Evolutionary conservation across 92 coral and sea anemone genomes (phyloP).

Genomic region (Scolanthus callimorphus): DNA sequence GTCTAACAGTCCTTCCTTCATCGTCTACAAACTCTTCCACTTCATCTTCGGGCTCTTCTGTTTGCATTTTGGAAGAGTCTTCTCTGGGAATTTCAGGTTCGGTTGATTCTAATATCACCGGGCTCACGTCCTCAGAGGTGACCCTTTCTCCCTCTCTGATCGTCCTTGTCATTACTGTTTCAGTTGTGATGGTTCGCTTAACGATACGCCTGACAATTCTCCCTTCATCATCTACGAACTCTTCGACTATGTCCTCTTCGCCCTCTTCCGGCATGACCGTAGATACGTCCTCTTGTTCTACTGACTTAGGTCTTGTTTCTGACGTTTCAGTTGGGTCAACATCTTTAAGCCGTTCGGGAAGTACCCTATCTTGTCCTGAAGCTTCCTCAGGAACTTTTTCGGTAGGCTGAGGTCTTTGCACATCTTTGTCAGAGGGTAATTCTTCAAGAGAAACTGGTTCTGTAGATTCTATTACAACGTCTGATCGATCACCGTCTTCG

Average conservation of each 20-base stretch:
- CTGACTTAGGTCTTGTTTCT: constrained; percentile 5
- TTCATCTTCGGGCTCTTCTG: constrained; percentile 22
- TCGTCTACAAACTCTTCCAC: constrained; percentile 62
- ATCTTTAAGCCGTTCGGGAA: constrained; percentile 1
- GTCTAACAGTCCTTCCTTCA: constrained; percentile 57
- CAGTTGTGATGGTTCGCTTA: constrained; percentile 9
- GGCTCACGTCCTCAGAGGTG: not conserved
- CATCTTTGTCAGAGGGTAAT: not conserved
- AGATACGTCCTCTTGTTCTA: constrained; percentile 3
- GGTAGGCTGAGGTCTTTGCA: constrained; percentile 16
- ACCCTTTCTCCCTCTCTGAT: constrained; percentile 5
- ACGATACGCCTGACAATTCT: constrained; percentile 30
- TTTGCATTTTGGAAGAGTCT: no score
- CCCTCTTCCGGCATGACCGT: not conserved
- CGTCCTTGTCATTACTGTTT: no score
- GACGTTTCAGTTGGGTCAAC: constrained; percentile 40
- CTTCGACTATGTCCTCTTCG: not conserved
- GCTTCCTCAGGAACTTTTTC: not conserved
- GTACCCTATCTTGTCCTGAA: constrained; percentile 17
- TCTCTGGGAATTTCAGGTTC: not conserved
- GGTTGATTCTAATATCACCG: not conserved
- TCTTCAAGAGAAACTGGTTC: not conserved
- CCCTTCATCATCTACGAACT: constrained; percentile 6
- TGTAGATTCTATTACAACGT: constrained; percentile 20
- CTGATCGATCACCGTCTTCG: not conserved